Percentiles rank a stretch among this genome's conserved stretches.
Conservation (phyloP, 2,797 vertebrate species). For the Rhinogobio ventralis region DNA sequence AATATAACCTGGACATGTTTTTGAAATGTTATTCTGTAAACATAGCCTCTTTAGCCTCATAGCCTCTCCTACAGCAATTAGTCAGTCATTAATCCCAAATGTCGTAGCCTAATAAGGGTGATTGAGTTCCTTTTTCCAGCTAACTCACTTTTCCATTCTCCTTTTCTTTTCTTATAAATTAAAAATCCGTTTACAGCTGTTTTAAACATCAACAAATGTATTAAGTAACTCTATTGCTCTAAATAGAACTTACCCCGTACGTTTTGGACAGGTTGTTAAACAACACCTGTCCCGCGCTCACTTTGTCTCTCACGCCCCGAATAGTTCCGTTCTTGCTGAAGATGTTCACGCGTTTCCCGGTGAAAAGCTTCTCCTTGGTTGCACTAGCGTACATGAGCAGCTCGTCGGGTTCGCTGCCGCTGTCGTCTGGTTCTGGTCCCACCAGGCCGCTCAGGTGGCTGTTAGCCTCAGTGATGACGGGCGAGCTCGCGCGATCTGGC, state of each 20-base stretch:
- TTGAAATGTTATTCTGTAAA: conserved; percentile 4
- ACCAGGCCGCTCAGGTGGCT: conserved; percentile 83
- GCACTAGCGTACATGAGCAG: conserved; percentile 89
- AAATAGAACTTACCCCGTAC: conserved; percentile 84
- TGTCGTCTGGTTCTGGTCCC: conserved; percentile 75
- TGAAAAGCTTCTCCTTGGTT: conserved; percentile 86
- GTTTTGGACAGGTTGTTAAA: conserved; percentile 92
- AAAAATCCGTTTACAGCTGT: neutral
- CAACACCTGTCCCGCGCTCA: conserved; percentile 97
- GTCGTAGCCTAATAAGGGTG: neutral
- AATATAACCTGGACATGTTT: neutral
- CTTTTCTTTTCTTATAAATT: neutral
- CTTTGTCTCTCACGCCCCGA: conserved; percentile 96
- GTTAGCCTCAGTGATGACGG: conserved; percentile 79
- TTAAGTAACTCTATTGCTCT: too few relatives aligned
- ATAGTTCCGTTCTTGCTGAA: conserved; percentile 98
- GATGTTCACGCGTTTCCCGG: conserved; percentile 91
- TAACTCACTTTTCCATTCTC: neutral
- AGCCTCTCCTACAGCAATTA: conserved; percentile 9
- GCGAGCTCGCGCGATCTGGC: conserved; percentile 75
- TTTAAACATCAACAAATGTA: neutral
- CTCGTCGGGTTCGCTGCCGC: conserved; percentile 84
- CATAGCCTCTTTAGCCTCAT: neutral
- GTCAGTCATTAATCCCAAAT: conserved; percentile 16
- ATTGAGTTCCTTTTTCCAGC: neutral